phyloP scores from a whole-genome alignment of 2,113 vertebrate species.

The Sinocyclocheilus grahami region DNA sequence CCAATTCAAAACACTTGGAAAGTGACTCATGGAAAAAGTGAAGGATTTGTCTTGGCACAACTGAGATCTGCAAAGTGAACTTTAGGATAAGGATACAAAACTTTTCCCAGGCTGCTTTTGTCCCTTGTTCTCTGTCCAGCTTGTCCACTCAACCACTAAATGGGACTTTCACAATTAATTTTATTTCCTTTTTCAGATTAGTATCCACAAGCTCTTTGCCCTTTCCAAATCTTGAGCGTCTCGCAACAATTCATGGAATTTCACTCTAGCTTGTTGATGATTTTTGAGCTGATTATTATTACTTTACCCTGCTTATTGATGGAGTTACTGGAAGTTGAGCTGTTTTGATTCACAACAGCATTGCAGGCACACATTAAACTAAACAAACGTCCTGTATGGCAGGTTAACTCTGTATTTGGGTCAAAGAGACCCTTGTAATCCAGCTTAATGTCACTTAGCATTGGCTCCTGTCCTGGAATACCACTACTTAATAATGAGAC shows the following conservation, averaged over 20 bases:
- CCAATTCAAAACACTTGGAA: not conserved
- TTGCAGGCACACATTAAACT: not conserved
- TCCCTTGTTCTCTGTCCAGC: not conserved
- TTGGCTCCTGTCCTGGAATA: not conserved
- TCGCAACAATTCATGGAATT: not conserved
- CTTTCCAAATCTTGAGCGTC: not conserved
- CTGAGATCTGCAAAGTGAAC: not conserved
- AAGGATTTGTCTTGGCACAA: not conserved
- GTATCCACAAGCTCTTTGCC: not conserved
- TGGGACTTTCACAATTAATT: not conserved
- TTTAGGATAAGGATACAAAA: not conserved
- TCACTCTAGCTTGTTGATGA: not conserved
- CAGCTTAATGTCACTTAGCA: conserved; percentile 6
- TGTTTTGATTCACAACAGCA: too few relatives aligned
- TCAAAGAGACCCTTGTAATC: not conserved
- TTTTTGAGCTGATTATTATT: conserved; percentile 12
- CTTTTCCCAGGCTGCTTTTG: not conserved
- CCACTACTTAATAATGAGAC: not conserved
- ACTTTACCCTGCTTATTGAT: too few relatives aligned
- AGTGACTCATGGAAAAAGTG: conserved; percentile 19
- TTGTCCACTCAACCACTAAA: not conserved
- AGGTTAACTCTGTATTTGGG: not conserved
- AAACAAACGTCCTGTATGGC: not conserved
- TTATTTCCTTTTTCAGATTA: not conserved
- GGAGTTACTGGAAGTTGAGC: too few relatives aligned